phyloP scores from a whole-genome alignment of 2,797 vertebrate genomes.

The Acipenser oxyrinchus region DNA sequence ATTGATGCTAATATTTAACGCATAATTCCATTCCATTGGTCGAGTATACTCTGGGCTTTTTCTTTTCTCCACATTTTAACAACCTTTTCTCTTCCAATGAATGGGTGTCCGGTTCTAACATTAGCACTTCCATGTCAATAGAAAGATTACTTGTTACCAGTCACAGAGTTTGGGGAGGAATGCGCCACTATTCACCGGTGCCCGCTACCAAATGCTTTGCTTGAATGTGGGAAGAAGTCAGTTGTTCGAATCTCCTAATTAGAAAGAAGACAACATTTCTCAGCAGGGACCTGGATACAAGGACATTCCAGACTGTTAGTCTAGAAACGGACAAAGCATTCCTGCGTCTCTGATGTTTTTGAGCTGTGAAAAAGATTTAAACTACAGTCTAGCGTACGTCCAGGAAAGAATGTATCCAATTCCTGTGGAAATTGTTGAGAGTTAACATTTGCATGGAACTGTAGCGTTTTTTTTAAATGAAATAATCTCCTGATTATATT shows the following conservation, averaged over 20 bases:
- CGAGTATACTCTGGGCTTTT: slow-evolving; percentile 29
- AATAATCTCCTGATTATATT: not conserved
- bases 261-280: not conserved
- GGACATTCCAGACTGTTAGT: slow-evolving; percentile 6
- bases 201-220: not conserved
- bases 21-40: slow-evolving; percentile 15
- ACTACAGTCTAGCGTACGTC: not conserved
- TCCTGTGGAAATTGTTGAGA: slow-evolving; percentile 22
- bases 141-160: slow-evolving; percentile 52
- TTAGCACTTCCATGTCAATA: slow-evolving; percentile 27
- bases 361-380: not conserved
- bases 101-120: slow-evolving; percentile 11
- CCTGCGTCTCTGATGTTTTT: not conserved
- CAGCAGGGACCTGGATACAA: slow-evolving; percentile 4
- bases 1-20: slow-evolving; percentile 51
- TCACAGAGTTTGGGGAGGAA: slow-evolving; percentile 32
- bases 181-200: slow-evolving; percentile 46
- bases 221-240: not conserved
- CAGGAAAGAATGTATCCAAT: slow-evolving; percentile 23
- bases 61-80: slow-evolving; percentile 7
- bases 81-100: slow-evolving; percentile 2
- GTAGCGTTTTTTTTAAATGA: not conserved
- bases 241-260: slow-evolving; percentile 9
- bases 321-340: not conserved
- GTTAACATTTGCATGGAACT: not conserved